Base-by-base conservation (phyloP, 2,113 vertebrate genomes). In the Nyctereutes procyonoides region DNA sequence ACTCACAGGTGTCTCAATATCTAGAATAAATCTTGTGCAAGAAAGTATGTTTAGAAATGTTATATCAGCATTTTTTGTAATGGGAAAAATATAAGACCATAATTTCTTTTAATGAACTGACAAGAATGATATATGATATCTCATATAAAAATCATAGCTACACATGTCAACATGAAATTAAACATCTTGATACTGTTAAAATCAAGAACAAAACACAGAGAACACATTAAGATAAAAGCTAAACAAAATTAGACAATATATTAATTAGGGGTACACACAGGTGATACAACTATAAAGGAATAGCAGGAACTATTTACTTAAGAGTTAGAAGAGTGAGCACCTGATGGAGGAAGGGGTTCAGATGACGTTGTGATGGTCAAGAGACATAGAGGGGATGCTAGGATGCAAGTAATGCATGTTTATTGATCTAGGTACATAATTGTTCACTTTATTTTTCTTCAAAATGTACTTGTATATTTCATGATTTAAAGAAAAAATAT, bases 391-490 rank as follows among this genome's bases (percentile, higher is more conserved):
- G 26, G 28, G 9, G 7, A 15, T 92, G 92, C 32, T 63, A 10
- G 4, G 2, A 26, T 84, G 48, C 2, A 73, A 71, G 30, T 35
- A 51, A 43, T 2, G 0, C 8, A 28, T 26, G 60, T 65, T 69
- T 91, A 32, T 77, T 91, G 32, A 56, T 53, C 22, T 90, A 17
- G 16, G 13, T 48, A 28, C 17, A 88, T 12, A 80, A 4, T 3
- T 65, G 3, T 74, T 87, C 9, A 15, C 8, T 73, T 80, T 69
- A 19, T 28, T 96, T 90, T 93, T 65, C 53, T 91, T 67, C 56
- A 65, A 92, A 60, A 87, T 84, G 30, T 87, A n/a, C 20, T 48
- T 95, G 26, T 86, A 30, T 63, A 83, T 87, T 86, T 93, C 38
- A 91, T 77, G 67, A 56, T 43, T 67, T 90, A 55, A 86, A 43